A percentile compares a stretch with the other conserved stretches of the same genome.
Evolutionary conservation across 1,140 invertebrate genomes (phyloP).

Genomic region (Cydia strobilella): DNA sequence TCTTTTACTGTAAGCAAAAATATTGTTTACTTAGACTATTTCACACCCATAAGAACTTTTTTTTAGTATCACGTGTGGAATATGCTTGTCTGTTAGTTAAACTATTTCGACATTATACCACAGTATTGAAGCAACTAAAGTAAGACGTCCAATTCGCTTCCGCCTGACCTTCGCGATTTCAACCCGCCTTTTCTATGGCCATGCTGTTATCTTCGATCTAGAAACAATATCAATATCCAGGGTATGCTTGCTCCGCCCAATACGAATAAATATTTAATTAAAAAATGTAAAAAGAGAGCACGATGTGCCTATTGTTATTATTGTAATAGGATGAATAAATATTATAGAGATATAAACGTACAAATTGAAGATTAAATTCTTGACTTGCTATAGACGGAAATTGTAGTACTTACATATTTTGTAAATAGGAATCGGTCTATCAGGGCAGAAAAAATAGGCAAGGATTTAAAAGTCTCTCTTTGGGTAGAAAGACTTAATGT

Average conservation of each 20-base stretch:
- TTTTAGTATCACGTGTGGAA: no score
- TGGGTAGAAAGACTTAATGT: no score
- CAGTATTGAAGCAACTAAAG: neutral
- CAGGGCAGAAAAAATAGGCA: no score
- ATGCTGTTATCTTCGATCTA: conserved; percentile 63
- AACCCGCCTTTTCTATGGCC: conserved; percentile 40
- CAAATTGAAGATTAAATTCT: neutral
- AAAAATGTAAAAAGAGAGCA: conserved; percentile 57
- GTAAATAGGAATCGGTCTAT: no score
- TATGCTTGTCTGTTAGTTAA: no score
- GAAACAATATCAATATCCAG: conserved; percentile 73
- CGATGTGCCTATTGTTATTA: conserved; percentile 35
- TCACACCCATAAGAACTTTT: no score
- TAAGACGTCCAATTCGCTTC: conserved; percentile 33
- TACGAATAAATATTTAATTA: conserved; percentile 77
- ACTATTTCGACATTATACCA: no score
- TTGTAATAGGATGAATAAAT: conserved; percentile 24
- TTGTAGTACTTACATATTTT: neutral
- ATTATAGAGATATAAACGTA: conserved; percentile 13
- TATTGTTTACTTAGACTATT: no score
- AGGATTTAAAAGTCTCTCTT: no score
- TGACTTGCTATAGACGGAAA: neutral
- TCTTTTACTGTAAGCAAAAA: no score
- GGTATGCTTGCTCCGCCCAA: conserved; percentile 59
- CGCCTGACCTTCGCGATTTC: conserved; percentile 36